Conservation (phyloP, 2,888 invertebrate genomes). For the Caenorhabditis auriculariae region DNA sequence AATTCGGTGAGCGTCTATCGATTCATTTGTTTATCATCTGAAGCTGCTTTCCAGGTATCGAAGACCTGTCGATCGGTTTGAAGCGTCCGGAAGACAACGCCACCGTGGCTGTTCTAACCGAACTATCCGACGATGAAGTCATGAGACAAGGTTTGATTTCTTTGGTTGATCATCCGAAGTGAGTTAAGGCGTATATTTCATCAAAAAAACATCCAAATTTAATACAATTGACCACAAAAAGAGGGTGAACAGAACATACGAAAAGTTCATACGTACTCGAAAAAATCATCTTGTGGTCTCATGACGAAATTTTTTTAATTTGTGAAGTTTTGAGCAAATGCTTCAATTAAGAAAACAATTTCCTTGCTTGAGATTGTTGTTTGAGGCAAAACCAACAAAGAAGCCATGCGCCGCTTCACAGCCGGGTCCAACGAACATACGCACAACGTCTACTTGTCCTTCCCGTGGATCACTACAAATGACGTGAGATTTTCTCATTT, state of each 20-base stretch:
- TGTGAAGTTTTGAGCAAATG: no score
- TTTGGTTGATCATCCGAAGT: no score
- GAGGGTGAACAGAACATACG: no score
- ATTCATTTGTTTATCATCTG: background rate
- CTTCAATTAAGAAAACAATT: no score
- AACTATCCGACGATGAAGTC: slow-evolving; percentile 25
- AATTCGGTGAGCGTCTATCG: slow-evolving; percentile 16
- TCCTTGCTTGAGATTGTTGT: no score
- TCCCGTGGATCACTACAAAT: slow-evolving; percentile 43
- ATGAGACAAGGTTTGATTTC: slow-evolving; percentile 18
- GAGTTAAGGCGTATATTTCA: no score
- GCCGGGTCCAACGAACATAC: slow-evolving; percentile 39
- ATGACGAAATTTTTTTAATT: no score
- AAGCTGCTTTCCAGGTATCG: slow-evolving; percentile 29
- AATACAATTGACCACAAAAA: no score
- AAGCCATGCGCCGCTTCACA: slow-evolving; percentile 38
- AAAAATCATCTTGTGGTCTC: no score
- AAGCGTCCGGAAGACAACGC: slow-evolving; percentile 25
- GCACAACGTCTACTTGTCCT: slow-evolving; percentile 37
- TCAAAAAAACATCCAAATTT: no score
- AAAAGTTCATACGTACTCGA: background rate
- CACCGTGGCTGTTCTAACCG: slow-evolving; percentile 30
- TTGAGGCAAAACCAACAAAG: no score
- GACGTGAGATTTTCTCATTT: slow-evolving; percentile 25
- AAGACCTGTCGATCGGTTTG: slow-evolving; percentile 44